Percentiles rank a stretch among this genome's conserved stretches.
phyloP scores from a whole-genome alignment of 2,113 vertebrate species.

The Rallus limicola region DNA sequence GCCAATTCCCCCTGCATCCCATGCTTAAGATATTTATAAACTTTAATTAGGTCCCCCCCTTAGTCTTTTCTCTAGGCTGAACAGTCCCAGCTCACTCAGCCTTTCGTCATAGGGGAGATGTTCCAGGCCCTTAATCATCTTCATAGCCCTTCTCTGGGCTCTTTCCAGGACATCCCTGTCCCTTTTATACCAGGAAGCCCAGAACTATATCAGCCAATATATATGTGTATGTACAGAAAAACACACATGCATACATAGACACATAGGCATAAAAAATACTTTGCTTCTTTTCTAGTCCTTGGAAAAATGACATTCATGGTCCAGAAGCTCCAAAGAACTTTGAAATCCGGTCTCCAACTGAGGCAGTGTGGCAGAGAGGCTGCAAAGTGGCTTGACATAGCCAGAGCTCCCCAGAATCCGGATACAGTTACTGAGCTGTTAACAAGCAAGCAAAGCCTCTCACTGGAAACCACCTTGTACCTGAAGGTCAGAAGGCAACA shows the following conservation, averaged over 20 bases:
- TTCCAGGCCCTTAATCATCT: too few relatives aligned
- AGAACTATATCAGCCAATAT: background rate
- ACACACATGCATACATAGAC: background rate
- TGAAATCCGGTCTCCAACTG: background rate
- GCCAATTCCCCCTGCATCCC: too few relatives aligned
- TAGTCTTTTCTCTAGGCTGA: too few relatives aligned
- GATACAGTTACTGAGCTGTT: background rate
- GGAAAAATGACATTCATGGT: background rate
- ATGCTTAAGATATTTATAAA: too few relatives aligned
- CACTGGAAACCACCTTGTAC: background rate
- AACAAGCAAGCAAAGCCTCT: background rate
- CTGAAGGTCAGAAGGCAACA: background rate
- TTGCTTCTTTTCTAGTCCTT: background rate
- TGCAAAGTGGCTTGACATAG: background rate
- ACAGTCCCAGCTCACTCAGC: too few relatives aligned
- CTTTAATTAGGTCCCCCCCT: too few relatives aligned
- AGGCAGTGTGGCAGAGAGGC: background rate
- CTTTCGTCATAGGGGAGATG: too few relatives aligned
- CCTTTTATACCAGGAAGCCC: too few relatives aligned
- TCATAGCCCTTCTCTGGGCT: too few relatives aligned
- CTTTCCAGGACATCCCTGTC: too few relatives aligned
- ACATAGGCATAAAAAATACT: background rate
- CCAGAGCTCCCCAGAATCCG: background rate
- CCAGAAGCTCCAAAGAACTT: background rate
- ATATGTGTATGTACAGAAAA: background rate